Evolutionary conservation across 2,113 vertebrate species (phyloP), one percentile per base, ranked within the genome.

Genomic region (Ceratotherium simum): DNA sequence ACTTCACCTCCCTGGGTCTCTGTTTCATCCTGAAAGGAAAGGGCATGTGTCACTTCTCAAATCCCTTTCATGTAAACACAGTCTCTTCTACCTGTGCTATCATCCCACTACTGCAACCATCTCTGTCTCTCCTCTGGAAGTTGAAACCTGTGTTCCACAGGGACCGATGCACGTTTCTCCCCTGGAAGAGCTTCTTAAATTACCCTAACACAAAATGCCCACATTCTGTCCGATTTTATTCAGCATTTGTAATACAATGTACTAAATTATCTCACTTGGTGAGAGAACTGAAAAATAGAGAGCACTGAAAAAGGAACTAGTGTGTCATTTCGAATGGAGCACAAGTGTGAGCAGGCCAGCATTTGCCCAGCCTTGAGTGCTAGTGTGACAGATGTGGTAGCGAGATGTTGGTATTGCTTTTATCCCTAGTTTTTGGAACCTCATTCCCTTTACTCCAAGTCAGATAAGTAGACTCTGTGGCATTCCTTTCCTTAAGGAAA

Each of bases 301-400:
- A 80, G 21, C 8, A 16, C 0, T 75, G 11, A 14, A 17, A 78
- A 17, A 10, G 18, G 21, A 90, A 60, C 7, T 17, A 42, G 8
- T 6, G 18, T 20, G 2, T 1, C 4, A 67, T 56, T 0, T 12
- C 31, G n/a, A 11, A 10, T 27, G 33, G 14, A 76, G 31, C 0
- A 12, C 14, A 83, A 0, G 0, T 7, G 2, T 39, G 42, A 94
- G 20, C 12, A 25, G 33, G 10, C 25, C 8, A 21, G 10, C 1
- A 1, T 46, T 75, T 51, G 14, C 21, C 21, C n/a, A 62, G 31
- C 8, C 36, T 51, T 39, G 62, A 21, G 48, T 2, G 3, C 5
- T 81, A 27, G 0, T 25, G 3, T 75, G n/a, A 69, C n/a, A 29
- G 3, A 31, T 33, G 46, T 76, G 9, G 4, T 48, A 36, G 23